These are phyloP conservation scores for Arctopsyche grandis DNA, from an alignment of 1,140 invertebrate genomes.

Conservation along the genomic window DNA sequence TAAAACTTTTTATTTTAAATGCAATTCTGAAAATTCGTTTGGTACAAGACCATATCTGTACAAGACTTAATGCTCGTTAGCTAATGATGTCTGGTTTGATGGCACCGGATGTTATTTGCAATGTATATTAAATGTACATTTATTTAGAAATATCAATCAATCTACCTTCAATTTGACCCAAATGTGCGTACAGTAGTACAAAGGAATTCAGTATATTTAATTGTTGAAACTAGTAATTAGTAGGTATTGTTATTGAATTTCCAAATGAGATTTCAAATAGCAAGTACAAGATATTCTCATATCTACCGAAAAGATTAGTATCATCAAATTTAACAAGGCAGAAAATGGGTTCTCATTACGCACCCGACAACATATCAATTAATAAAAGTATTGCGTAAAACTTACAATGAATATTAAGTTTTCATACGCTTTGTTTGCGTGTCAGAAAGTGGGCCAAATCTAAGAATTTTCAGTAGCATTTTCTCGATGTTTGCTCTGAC, in stretches of 20 bases:
- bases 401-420: not conserved
- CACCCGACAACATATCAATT: not conserved
- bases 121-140: constrained; percentile 3
- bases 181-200: too few species aligned
- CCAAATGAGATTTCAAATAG: too few species aligned
- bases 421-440: not conserved
- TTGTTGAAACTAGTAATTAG: too few species aligned
- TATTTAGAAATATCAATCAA: not conserved
- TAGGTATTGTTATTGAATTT: too few species aligned
- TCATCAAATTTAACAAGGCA: too few species aligned
- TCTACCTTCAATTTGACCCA: not conserved
- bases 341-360: too few species aligned
- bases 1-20: not conserved
- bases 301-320: too few species aligned
- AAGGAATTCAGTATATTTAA: too few species aligned
- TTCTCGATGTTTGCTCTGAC: not conserved
- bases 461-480: constrained; percentile 5
- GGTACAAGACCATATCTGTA: not conserved
- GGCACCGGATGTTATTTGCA: not conserved
- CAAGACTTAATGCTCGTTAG: constrained; percentile 4
- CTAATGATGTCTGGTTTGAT: constrained; percentile 4
- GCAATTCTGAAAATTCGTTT: too few species aligned
- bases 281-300: too few species aligned
- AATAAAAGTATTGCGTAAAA: constrained; percentile 1
- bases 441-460: not conserved